phyloP scores from a whole-genome alignment of 2,797 vertebrate genomes.

The Pelobates cultripes region DNA sequence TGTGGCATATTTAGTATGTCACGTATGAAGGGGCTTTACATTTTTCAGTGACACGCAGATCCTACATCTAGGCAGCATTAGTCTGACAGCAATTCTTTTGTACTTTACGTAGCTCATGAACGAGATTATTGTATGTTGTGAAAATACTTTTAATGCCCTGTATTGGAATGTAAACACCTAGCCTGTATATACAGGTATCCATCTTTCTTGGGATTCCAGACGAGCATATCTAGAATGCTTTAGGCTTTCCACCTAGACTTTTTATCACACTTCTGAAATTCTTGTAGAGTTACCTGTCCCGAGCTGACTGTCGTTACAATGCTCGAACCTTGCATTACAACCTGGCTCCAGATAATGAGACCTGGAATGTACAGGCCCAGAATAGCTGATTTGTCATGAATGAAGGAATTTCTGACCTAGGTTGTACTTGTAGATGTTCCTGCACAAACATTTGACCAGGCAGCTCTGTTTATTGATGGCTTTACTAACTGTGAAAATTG shows the following conservation, averaged over 20 bases:
- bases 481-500: too few relatives aligned
- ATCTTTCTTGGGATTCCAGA: background rate
- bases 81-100: background rate
- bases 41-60: too few relatives aligned
- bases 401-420: too few relatives aligned
- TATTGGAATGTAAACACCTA: slow-evolving; percentile 16
- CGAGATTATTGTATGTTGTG: slow-evolving; percentile 11
- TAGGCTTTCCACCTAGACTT: background rate
- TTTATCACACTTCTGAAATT: background rate
- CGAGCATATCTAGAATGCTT: slow-evolving; percentile 6
- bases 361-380: background rate
- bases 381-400: background rate
- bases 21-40: too few relatives aligned
- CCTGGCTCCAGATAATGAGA: background rate
- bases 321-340: background rate
- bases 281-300: background rate
- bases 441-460: too few relatives aligned
- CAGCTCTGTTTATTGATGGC: too few relatives aligned
- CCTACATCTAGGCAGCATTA: background rate
- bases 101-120: slow-evolving; percentile 1
- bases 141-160: slow-evolving; percentile 19
- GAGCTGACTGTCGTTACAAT: background rate
- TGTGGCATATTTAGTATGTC: too few relatives aligned
- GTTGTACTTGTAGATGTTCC: too few relatives aligned
- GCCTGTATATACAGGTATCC: slow-evolving; percentile 19